A percentile compares a stretch with the other conserved stretches of the same genome.
These are phyloP conservation scores for Anarsia innoxiella DNA, from an alignment of 2,888 invertebrate species.

Conservation along the genomic window DNA sequence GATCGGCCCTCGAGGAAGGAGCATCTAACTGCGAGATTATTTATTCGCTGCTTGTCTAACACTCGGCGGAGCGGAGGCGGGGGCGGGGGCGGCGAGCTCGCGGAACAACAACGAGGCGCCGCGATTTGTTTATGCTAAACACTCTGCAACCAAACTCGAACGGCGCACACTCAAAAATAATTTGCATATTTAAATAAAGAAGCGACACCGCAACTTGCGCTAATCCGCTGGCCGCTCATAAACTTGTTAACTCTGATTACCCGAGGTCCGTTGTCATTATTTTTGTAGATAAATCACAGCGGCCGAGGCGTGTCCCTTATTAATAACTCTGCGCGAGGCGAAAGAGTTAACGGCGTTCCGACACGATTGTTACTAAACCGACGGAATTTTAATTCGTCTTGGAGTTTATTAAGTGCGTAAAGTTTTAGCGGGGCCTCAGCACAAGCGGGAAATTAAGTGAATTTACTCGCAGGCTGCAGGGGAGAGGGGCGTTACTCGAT, in stretches of 20 bases:
- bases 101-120: conserved; percentile 27
- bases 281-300: conserved; percentile 51
- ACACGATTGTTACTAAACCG: conserved; percentile 68
- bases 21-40: conserved; percentile 56
- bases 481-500: conserved; percentile 39
- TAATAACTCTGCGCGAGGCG: conserved; percentile 49
- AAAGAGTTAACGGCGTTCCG: conserved; percentile 62
- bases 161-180: conserved; percentile 51
- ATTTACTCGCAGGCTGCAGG: conserved; percentile 49
- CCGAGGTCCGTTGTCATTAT: conserved; percentile 36
- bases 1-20: conserved; percentile 45
- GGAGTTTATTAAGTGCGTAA: conserved; percentile 73
- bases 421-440: conserved; percentile 58
- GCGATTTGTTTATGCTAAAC: conserved; percentile 64
- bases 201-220: conserved; percentile 36
- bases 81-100: conserved; percentile 20
- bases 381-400: conserved; percentile 70
- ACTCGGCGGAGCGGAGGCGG: conserved; percentile 26
- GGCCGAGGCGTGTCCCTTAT: conserved; percentile 50
- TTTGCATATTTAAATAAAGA: conserved; percentile 59
- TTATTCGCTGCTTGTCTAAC: conserved; percentile 53
- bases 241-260: conserved; percentile 54
- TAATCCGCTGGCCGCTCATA: conserved; percentile 32
- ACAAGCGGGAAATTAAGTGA: conserved; percentile 63
- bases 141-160: conserved; percentile 46